Base-by-base conservation (phyloP, 2,797 vertebrate genomes). In the Myoxocephalus aenaeus region DNA sequence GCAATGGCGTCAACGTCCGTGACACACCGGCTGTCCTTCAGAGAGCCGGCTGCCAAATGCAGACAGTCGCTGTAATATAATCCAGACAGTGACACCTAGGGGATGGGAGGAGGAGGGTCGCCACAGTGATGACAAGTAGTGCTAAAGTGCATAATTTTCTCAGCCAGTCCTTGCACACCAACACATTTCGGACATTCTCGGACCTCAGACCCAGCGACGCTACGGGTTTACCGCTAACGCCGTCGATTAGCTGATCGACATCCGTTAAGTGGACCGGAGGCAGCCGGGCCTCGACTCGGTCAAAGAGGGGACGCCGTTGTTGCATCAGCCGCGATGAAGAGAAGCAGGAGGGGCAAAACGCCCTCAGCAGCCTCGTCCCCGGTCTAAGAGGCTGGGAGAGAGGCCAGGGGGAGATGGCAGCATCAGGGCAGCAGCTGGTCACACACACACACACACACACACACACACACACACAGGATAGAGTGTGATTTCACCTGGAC, bases 241-340 rank as follows among this genome's bases (percentile, higher is more conserved):
- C 14, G 79, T 74, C 73, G 27, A 88, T 92, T 91, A 90, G 40
- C 64, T 85, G 77, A 89, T 90, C 89, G 85, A 73, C 86, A 86
- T 82, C 83, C 77, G 57, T 66, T 77, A 32, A 15, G 57, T 67
- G 59, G 80, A 82, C 13, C 65, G 53, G 70, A 73, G 80, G 77
- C 84, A 89, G 86, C 86, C 87, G 86, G 80, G 71, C 69, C 44
- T 29, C 5, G 75, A 70, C 61, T 72, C 17, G 62, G 84, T 87
- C 76, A 74, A 73, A 87, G 62, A 34, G 73, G 71, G 61, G 50
- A 59, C 48, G 69, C 54, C 68, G 85, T 70, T 84, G 32, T 70
- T 29, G 76, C 64, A 67, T 88, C 77, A 54, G 75, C 66, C 42
- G 7, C 69, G 72, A 84, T 58, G 54, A 73, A 59, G 64, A 58